Base-by-base conservation (phyloP, 2,797 vertebrate species). In the Ammospiza maritima region DNA sequence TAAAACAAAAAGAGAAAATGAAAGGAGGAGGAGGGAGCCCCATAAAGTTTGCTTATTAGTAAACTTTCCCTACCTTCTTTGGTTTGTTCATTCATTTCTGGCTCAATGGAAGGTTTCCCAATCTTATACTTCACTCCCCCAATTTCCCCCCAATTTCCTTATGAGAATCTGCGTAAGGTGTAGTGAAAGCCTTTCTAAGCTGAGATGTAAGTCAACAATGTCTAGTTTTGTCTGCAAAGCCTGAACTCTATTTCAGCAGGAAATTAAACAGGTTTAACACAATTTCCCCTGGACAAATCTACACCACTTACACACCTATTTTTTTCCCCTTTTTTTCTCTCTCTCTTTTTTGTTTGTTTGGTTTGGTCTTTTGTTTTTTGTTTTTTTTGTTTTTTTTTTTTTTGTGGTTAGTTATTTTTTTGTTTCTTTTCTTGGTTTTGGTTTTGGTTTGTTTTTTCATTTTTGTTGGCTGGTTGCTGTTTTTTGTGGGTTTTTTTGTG, bases 261-360 rank as follows among this genome's bases (percentile, higher is more conserved):
- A 85, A 70, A 78, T 44, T 29, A 62, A 25, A 36, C 34, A 20
- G 32, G 13, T 80, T 85, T 67, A 58, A 76, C 25, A 71, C 9
- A 76, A 34, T 62, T 85, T 88, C 22, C 10, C 27, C 30, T 26
- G 56, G 51, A 66, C 5, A 87, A 76, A 76, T 40, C 11, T 27
- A 48, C 13, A 67, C 2, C 3, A 38, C 6, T 75, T 69, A 21
- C 10, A 65, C 9, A 29, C 1, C 5, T 16, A 9, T 54, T 56
- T 58, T 58, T 4, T 2, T 0, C 5, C 13, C 6, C 8, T 16
- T 26, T 23, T 26, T 32, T 5, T 6, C 2, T 34, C 15, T 16
- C 2, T 54, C 5, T 14, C 3, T 13, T 14, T 17, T 34, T 34
- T 34, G 5, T 57, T 34, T 25, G 14, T 16, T 25, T 25, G 21